Percentiles rank a stretch among this genome's conserved stretches.
Conservation (phyloP, 1,140 invertebrate species). For the Neotoxoptera formosana region DNA sequence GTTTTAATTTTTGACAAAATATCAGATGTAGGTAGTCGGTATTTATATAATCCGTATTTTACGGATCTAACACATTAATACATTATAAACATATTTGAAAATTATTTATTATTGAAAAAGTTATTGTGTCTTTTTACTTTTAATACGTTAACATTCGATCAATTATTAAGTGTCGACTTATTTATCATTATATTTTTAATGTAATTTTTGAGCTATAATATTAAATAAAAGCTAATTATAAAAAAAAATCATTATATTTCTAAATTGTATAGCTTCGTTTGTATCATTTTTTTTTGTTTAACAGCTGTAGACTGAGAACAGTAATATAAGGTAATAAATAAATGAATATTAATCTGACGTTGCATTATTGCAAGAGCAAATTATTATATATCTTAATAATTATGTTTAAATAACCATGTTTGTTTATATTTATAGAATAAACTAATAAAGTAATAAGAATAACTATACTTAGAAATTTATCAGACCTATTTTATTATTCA, state of each 20-base stretch:
- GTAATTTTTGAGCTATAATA: no score
- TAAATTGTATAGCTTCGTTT: not conserved
- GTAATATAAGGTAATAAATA: not conserved
- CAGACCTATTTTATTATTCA: no score
- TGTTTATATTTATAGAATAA: not conserved
- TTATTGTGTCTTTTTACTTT: not conserved
- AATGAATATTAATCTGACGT: not conserved
- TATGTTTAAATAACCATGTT: not conserved
- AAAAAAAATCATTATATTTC: not conserved
- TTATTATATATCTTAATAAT: not conserved
- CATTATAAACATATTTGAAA: not conserved
- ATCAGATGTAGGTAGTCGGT: no score
- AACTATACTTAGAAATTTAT: no score
- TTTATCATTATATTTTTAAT: no score
- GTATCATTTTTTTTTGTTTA: not conserved
- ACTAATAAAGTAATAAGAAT: not conserved
- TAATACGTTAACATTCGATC: not conserved
- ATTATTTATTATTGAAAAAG: not conserved
- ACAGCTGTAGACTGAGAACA: not conserved
- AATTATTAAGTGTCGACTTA: not conserved
- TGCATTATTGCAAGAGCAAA: no score
- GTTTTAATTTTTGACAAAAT: no score
- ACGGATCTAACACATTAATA: not conserved
- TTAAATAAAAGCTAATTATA: no score
- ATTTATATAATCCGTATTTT: not conserved